Base-by-base conservation (phyloP, 2,113 vertebrate genomes). In the Progne subis region DNA sequence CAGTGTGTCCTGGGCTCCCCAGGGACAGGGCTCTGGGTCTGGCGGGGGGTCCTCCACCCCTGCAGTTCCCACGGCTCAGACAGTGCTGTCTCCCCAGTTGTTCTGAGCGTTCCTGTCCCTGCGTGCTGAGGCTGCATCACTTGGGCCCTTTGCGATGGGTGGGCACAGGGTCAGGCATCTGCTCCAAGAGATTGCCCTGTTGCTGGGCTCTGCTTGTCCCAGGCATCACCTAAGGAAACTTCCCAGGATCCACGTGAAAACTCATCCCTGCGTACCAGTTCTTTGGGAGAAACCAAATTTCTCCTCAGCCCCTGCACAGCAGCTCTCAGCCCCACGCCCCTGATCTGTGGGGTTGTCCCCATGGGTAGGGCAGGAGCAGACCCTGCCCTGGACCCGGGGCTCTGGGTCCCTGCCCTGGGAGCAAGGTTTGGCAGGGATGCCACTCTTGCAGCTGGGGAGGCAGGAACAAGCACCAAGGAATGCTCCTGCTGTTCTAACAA, bases 401-500 rank as follows among this genome's bases (percentile, higher is more conserved):
- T 75, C 4, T 68, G 46, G 23, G 59, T 60, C n/a, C 47, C 28
- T n/a, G 29, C 29, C 64, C 15, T 1, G 8, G 16, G 11, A 59
- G 59, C 0, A 0, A 29, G 12, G 7, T 18, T 84, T 0, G 0
- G 52, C 60, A 61, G 80, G 12, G 47, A 64, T 7, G 6, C 23
- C 4, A 9, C 41, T 63, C 57, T 20, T 41, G 43, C 43, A 60
- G 26, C n/a, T 3, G 6, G 37, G 34, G 12, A 57, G 88, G 21
- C 61, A 59, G 86, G 44, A 93, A 53, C 47, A 83, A 43, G 80
- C 60, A 88, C 77, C 68, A 82, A 69, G 69, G 75, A 94, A n/a
- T 9, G 28, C 91, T 90, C 72, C 95, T 41, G 68, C 94, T 91
- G 91, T 74, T 95, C 88, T 92, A 83, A 97, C 94, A 94, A 94